phyloP scores from a whole-genome alignment of 2,113 vertebrate genomes.

The Actinemys pallida region DNA sequence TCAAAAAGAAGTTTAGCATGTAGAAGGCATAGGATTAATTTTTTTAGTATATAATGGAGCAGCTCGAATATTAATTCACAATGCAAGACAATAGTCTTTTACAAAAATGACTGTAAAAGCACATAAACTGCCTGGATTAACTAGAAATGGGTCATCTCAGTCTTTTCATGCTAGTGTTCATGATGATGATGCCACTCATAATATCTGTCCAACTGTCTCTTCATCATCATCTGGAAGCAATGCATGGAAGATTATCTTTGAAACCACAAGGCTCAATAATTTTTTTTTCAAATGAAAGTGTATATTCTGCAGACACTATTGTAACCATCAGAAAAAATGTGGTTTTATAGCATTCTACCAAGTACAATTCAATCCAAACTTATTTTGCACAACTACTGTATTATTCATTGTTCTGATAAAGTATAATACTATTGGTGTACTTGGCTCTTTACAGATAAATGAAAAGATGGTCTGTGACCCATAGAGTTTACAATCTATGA shows the following conservation, averaged over 20 bases:
- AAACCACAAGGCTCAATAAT: background rate
- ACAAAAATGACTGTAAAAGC: background rate
- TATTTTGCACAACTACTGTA: background rate
- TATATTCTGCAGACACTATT: background rate
- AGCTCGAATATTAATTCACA: background rate
- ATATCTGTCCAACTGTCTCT: background rate
- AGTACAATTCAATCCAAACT: background rate
- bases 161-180: background rate
- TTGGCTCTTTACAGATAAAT: background rate
- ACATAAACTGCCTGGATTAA: background rate
- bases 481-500: background rate
- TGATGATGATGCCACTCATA: background rate
- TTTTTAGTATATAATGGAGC: background rate
- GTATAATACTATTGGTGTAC: slow-evolving; percentile 9
- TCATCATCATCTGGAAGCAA: background rate
- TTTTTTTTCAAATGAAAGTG: background rate
- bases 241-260: background rate
- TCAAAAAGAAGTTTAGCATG: background rate
- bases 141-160: background rate
- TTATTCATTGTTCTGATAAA: background rate
- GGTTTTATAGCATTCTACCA: background rate
- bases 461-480: background rate
- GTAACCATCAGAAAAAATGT: background rate
- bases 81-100: background rate
- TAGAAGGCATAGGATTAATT: background rate